Conservation (phyloP, 2,797 vertebrate species). For the Peromyscus melanophrys region DNA sequence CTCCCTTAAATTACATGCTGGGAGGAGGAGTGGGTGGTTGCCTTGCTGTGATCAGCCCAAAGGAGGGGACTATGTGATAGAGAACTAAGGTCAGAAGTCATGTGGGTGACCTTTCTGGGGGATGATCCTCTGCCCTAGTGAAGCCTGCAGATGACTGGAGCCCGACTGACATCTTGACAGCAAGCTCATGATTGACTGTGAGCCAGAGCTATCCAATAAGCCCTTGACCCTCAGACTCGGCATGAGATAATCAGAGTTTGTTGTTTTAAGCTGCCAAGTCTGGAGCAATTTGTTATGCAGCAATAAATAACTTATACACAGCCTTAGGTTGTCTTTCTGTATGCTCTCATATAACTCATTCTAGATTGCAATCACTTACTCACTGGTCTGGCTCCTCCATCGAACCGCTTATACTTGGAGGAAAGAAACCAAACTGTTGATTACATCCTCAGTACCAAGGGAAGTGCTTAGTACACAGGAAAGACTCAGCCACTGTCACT, state of each 20-base stretch:
- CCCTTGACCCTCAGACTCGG: conserved; percentile 17
- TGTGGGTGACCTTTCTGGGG: not conserved
- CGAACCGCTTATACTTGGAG: not conserved
- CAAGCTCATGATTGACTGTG: not conserved
- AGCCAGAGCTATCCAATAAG: conserved; percentile 1
- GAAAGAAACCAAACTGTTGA: not conserved
- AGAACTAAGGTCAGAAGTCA: not conserved
- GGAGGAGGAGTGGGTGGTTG: not conserved
- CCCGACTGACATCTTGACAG: not conserved
- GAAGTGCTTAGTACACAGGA: not conserved
- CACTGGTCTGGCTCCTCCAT: not conserved
- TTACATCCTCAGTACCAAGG: not conserved
- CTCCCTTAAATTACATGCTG: not conserved
- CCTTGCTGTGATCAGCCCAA: not conserved
- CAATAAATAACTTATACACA: conserved; percentile 34
- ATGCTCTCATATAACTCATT: conserved; percentile 6
- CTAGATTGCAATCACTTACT: conserved; percentile 6
- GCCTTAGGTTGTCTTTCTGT: not conserved
- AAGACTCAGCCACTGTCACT: not conserved
- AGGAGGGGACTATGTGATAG: not conserved
- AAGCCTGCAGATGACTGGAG: not conserved
- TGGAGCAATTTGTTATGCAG: conserved; percentile 39
- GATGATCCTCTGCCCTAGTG: not conserved
- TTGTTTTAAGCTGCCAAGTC: conserved; percentile 46
- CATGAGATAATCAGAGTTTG: conserved; percentile 7